Percentiles rank a stretch among this genome's conserved stretches.
Conservation (phyloP, 2,888 invertebrate species). For the Drosophila paramelanica region DNA sequence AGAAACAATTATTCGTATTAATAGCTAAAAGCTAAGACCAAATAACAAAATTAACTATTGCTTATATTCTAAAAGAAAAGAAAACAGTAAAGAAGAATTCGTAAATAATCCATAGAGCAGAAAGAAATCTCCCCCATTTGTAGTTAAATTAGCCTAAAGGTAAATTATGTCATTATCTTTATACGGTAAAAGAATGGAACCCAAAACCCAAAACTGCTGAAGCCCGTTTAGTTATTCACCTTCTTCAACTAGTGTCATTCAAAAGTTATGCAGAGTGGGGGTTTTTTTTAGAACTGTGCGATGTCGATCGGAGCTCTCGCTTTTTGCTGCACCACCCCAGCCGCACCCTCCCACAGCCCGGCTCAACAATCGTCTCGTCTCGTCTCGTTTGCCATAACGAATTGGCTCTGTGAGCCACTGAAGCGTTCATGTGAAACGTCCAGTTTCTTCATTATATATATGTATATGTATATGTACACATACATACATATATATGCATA, state of each 20-base stretch:
- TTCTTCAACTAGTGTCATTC: conserved; percentile 17
- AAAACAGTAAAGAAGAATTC: background rate
- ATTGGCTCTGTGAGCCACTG: conserved; percentile 72
- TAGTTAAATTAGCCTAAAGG: background rate
- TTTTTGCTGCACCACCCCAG: conserved; percentile 20
- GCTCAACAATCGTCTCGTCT: conserved; percentile 14
- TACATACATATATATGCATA: conserved; percentile 1
- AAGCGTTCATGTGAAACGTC: conserved; percentile 83
- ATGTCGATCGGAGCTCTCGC: conserved; percentile 45
- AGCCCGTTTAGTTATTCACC: background rate
- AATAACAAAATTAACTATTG: no score
- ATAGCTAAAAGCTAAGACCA: no score
- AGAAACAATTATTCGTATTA: no score
- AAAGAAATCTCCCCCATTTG: no score
- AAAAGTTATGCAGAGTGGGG: background rate
- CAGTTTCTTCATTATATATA: conserved; percentile 72
- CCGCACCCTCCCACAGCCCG: background rate
- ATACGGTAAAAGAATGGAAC: background rate
- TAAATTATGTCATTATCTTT: background rate
- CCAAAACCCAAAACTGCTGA: background rate
- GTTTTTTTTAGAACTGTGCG: conserved; percentile 32
- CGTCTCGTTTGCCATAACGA: conserved; percentile 54
- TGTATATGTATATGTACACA: conserved; percentile 18
- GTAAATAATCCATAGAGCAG: background rate
- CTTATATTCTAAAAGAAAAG: no score